Percentiles rank a stretch among this genome's conserved stretches.
phyloP scores from a whole-genome alignment of 2,888 invertebrate species.

The Corythucha ciliata region DNA sequence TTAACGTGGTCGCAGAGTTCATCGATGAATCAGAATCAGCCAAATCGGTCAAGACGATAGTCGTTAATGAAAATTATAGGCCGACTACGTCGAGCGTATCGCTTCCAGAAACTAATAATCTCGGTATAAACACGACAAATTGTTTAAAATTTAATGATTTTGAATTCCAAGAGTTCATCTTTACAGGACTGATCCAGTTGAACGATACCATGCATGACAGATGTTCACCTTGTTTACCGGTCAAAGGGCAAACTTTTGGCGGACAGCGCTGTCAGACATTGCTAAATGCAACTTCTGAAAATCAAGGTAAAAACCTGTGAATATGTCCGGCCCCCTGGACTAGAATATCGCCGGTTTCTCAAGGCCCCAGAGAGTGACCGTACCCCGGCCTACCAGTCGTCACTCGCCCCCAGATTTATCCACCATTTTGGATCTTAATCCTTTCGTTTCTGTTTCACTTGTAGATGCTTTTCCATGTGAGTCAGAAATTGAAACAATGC shows the following conservation, averaged over 20 bases:
- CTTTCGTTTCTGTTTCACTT: background rate
- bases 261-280: conserved; percentile 24
- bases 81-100: conserved; percentile 22
- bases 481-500: conserved; percentile 27
- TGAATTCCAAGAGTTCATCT: too few species aligned
- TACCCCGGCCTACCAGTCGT: too few species aligned
- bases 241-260: conserved; percentile 28
- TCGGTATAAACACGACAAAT: conserved; percentile 28
- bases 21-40: conserved; percentile 23
- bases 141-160: background rate
- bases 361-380: too few species aligned
- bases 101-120: conserved; percentile 32
- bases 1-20: conserved; percentile 31
- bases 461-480: conserved; percentile 23
- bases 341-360: too few species aligned
- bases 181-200: conserved; percentile 29
- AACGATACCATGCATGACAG: conserved; percentile 23
- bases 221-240: conserved; percentile 26
- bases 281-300: conserved; percentile 23
- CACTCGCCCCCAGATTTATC: background rate
- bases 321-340: too few species aligned
- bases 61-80: conserved; percentile 36
- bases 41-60: conserved; percentile 30
- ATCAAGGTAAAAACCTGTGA: too few species aligned
- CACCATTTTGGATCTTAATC: background rate